These are phyloP conservation scores for Scrobipalpa atriplicella DNA, from an alignment of 2,888 invertebrate genomes.

Conservation along the genomic window DNA sequence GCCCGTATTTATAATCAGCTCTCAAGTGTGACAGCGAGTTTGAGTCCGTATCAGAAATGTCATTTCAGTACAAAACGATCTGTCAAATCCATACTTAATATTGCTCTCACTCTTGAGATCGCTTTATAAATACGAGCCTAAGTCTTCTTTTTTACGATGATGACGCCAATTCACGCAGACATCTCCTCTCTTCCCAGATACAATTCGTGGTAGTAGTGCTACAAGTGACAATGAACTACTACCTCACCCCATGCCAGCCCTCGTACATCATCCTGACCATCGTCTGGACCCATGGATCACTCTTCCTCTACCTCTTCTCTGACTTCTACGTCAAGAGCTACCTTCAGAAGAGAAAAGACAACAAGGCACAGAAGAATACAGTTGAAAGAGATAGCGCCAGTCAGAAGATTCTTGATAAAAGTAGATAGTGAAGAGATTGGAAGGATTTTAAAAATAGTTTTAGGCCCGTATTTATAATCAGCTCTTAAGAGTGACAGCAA, in stretches of 20 bases:
- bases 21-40: too few species aligned
- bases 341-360: constrained; percentile 22
- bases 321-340: constrained; percentile 53
- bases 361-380: not conserved
- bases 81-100: too few species aligned
- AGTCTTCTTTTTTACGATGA: too few species aligned
- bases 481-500: too few species aligned
- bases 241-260: constrained; percentile 49
- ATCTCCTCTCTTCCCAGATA: constrained; percentile 45
- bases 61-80: too few species aligned
- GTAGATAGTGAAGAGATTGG: not conserved
- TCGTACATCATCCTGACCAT: constrained; percentile 43
- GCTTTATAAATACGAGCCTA: too few species aligned
- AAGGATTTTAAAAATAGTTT: too few species aligned
- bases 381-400: not conserved
- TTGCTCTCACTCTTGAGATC: too few species aligned
- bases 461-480: too few species aligned
- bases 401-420: not conserved
- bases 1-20: too few species aligned
- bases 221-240: constrained; percentile 44
- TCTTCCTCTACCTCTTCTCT: constrained; percentile 55
- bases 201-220: constrained; percentile 53
- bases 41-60: too few species aligned
- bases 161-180: too few species aligned
- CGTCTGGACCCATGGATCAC: constrained; percentile 44